phyloP scores from a whole-genome alignment of 2,797 vertebrate genomes.

The Centroberyx gerrardi region DNA sequence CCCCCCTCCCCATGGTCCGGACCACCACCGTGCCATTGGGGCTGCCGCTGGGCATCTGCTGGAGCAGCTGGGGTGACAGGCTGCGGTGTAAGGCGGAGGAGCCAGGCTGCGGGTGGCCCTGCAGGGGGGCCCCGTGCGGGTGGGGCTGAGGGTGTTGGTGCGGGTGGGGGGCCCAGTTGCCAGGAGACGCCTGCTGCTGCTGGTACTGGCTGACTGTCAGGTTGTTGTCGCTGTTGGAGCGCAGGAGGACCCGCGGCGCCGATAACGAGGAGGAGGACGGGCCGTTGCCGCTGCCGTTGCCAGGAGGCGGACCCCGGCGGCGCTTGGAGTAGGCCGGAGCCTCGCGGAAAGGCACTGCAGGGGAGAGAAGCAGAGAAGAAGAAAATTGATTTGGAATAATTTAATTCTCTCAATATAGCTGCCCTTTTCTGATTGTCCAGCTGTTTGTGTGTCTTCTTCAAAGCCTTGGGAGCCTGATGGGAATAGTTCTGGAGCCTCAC shows the following conservation, averaged over 20 bases:
- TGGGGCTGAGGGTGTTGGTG: conserved; percentile 63
- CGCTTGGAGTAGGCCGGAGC: conserved; percentile 93
- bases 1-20: conserved; percentile 91
- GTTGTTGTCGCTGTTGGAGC: conserved; percentile 98
- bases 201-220: conserved; percentile 86
- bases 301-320: conserved; percentile 87
- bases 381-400: background rate
- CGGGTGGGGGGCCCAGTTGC: conserved; percentile 65
- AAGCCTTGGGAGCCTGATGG: no score
- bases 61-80: conserved; percentile 94
- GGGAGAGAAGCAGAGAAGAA: background rate
- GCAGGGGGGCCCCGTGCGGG: conserved; percentile 80
- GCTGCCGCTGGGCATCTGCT: conserved; percentile 91
- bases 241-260: conserved; percentile 92
- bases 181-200: conserved; percentile 64
- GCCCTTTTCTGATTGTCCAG: background rate
- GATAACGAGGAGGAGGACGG: conserved; percentile 85
- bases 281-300: conserved; percentile 63
- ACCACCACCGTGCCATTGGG: conserved; percentile 90
- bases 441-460: background rate
- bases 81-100: conserved; percentile 90
- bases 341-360: conserved; percentile 96
- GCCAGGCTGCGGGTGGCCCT: conserved; percentile 81
- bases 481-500: no score
- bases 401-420: background rate